phyloP scores from a whole-genome alignment of 2,113 vertebrate species.

The Sander lucioperca region DNA sequence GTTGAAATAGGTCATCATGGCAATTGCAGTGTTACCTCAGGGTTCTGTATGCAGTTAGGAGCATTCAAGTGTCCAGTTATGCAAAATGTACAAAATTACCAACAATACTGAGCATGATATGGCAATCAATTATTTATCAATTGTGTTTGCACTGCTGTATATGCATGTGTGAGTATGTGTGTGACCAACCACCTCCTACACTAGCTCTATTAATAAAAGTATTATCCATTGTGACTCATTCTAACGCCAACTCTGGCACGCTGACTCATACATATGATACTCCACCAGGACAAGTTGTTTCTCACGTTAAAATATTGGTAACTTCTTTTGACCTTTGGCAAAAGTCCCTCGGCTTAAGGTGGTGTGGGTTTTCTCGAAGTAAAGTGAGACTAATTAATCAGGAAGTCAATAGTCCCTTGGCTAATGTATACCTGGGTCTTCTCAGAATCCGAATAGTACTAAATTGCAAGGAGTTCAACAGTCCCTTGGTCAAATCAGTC shows the following conservation, averaged over 20 bases:
- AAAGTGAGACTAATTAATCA: constrained; percentile 50
- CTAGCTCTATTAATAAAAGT: constrained; percentile 70
- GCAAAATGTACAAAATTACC: constrained; percentile 29
- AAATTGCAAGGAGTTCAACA: constrained; percentile 41
- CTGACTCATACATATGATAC: constrained; percentile 69
- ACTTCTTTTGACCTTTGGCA: constrained; percentile 53
- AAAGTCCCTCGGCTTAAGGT: constrained; percentile 2
- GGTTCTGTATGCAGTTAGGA: constrained; percentile 9
- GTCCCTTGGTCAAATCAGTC: constrained; percentile 47
- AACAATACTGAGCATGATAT: constrained; percentile 3
- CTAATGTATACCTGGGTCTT: constrained; percentile 38
- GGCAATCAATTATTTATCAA: constrained; percentile 38
- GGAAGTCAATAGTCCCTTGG: constrained; percentile 51
- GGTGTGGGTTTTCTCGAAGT: constrained; percentile 6
- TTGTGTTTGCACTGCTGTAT: constrained; percentile 29
- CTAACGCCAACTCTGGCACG: constrained; percentile 62
- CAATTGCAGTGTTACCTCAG: constrained; percentile 19
- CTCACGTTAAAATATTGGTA: constrained; percentile 33
- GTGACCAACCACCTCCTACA: constrained; percentile 65
- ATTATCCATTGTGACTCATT: constrained; percentile 72
- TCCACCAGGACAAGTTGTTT: constrained; percentile 43
- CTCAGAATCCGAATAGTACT: constrained; percentile 18
- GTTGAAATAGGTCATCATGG: constrained; percentile 20
- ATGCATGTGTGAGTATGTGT: constrained; percentile 52
- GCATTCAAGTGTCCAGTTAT: constrained; percentile 21